Conservation (phyloP, 2,888 invertebrate species). For the Eristalinus aeneus region DNA sequence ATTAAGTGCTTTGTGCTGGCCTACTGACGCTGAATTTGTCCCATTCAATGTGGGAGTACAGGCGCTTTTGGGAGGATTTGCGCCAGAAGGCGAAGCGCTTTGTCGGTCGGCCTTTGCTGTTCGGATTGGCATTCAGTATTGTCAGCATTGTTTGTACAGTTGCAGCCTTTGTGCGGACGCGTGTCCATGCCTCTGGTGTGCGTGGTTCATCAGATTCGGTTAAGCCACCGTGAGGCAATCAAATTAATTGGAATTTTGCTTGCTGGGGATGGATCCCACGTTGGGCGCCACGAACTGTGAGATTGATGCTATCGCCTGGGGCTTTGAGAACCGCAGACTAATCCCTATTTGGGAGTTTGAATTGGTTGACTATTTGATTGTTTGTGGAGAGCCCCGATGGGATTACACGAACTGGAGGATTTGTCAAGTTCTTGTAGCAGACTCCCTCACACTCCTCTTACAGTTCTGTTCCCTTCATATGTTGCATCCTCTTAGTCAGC, state of each 20-base stretch:
- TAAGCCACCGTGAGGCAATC: slow-evolving; percentile 1
- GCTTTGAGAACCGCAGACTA: background rate
- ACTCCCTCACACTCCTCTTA: too few species aligned
- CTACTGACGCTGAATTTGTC: slow-evolving; percentile 38
- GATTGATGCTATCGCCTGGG: too few species aligned
- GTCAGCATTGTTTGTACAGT: background rate
- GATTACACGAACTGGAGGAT: too few species aligned
- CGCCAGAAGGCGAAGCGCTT: background rate
- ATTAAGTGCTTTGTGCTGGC: slow-evolving; percentile 49
- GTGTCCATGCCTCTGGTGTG: background rate
- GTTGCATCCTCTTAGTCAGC: too few species aligned
- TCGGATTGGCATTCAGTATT: background rate
- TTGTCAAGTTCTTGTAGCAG: too few species aligned
- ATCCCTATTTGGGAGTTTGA: too few species aligned
- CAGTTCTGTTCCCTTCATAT: too few species aligned
- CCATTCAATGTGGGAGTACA: background rate
- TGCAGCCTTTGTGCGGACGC: background rate
- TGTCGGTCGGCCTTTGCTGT: background rate
- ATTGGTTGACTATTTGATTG: too few species aligned
- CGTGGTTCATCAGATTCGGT: slow-evolving; percentile 17
- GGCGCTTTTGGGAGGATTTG: background rate
- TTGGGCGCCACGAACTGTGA: background rate
- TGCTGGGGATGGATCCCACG: slow-evolving; percentile 1
- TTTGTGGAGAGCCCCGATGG: too few species aligned
- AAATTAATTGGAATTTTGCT: slow-evolving; percentile 48